A percentile compares a stretch with the other conserved stretches of the same genome.
phyloP scores from a whole-genome alignment of 1,140 invertebrate genomes.

The Heterodera carotae region DNA sequence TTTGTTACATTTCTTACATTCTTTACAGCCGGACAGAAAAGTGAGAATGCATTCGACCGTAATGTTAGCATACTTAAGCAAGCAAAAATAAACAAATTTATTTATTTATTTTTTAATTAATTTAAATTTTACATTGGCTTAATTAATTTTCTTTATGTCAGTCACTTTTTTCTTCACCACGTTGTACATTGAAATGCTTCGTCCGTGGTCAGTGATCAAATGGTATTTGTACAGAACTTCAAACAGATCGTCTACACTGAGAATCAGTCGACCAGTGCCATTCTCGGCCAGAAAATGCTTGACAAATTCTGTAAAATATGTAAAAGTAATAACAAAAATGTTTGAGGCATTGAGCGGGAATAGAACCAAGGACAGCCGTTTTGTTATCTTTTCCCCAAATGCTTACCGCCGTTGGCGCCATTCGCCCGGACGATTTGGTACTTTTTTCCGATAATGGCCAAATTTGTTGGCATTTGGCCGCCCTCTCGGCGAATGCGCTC shows the following conservation, averaged over 20 bases:
- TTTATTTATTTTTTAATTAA: neutral
- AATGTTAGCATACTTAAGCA: constrained; percentile 27
- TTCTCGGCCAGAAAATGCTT: neutral
- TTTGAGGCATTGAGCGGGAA: too few species aligned
- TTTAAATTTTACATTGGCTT: neutral
- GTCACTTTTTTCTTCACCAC: constrained; percentile 5
- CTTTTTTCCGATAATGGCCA: neutral
- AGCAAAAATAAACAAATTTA: neutral
- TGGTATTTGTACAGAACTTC: constrained; percentile 24
- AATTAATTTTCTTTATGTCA: neutral
- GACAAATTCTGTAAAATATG: neutral
- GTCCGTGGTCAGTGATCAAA: constrained; percentile 21
- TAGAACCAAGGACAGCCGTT: too few species aligned
- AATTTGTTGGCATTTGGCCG: neutral
- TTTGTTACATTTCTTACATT: constrained; percentile 21
- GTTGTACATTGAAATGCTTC: constrained; percentile 23
- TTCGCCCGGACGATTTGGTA: neutral
- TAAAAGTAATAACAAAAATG: too few species aligned
- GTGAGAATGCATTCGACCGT: constrained; percentile 17
- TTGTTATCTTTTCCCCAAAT: too few species aligned
- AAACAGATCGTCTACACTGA: constrained; percentile 12
- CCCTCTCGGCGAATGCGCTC: neutral
- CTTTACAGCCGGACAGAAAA: constrained; percentile 7
- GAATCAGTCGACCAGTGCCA: constrained; percentile 1
- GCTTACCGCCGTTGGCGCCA: neutral